A percentile compares a stretch with the other conserved stretches of the same genome.
phyloP scores from a whole-genome alignment of 1,140 invertebrate species.

The Ephestia elutella region DNA sequence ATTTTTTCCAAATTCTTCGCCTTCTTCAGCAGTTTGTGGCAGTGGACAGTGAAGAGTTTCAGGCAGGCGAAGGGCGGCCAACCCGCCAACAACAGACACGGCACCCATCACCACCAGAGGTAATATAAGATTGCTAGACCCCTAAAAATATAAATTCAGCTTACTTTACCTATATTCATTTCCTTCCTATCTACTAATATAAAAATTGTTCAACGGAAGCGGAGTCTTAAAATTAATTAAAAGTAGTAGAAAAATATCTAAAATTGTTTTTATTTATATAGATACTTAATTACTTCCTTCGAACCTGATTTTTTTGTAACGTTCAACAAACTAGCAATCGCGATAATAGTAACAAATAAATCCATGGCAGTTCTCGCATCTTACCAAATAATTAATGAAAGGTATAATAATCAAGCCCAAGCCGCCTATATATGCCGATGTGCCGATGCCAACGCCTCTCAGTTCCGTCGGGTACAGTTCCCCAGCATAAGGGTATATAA shows the following conservation, averaged over 20 bases:
- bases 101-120: slow-evolving; percentile 87
- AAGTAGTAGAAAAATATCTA: too few species aligned
- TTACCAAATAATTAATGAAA: slow-evolving; percentile 91
- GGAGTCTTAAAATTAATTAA: too few species aligned
- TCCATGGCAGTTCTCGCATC: slow-evolving; percentile 18
- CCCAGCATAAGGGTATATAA: slow-evolving; percentile 93
- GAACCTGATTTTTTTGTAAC: too few species aligned
- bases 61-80: slow-evolving; percentile 85
- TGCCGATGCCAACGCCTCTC: slow-evolving; percentile 90
- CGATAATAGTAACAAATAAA: background rate
- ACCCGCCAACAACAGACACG: slow-evolving; percentile 84
- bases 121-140: slow-evolving; percentile 86
- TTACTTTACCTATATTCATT: too few species aligned
- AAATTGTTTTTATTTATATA: too few species aligned
- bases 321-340: background rate
- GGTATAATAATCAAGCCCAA: slow-evolving; percentile 91
- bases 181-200: too few species aligned
- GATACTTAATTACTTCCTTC: too few species aligned
- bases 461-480: slow-evolving; percentile 92
- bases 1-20: slow-evolving; percentile 90
- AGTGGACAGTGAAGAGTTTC: slow-evolving; percentile 87
- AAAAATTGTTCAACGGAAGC: too few species aligned
- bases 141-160: slow-evolving; percentile 72
- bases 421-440: slow-evolving; percentile 90
- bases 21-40: slow-evolving; percentile 89